phyloP scores from a whole-genome alignment of 1,140 invertebrate genomes.

The Meloidogyne hapla region DNA sequence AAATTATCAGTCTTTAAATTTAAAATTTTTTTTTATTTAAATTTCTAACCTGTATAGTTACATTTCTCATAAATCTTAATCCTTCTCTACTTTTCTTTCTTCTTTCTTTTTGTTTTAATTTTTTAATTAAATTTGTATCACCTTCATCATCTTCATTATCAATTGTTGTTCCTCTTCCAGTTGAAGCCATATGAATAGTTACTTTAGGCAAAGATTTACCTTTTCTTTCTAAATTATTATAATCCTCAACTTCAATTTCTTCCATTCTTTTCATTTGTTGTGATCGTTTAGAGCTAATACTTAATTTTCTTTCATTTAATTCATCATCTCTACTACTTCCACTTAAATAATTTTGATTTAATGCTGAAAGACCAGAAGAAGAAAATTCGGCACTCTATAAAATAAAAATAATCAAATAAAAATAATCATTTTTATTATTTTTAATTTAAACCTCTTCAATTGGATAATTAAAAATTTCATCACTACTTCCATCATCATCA shows the following conservation, averaged over 20 bases:
- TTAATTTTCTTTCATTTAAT: constrained; percentile 14
- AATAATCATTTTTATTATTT: no score
- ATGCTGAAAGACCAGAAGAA: constrained; percentile 19
- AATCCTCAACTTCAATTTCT: constrained; percentile 13
- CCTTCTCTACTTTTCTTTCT: constrained; percentile 13
- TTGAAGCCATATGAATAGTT: constrained; percentile 27
- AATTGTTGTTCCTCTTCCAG: constrained; percentile 2
- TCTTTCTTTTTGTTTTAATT: not conserved
- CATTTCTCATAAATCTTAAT: constrained; percentile 23
- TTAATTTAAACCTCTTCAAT: not conserved
- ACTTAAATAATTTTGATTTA: constrained; percentile 9
- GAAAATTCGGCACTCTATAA: not conserved
- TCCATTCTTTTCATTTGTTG: constrained; percentile 27
- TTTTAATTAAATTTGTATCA: not conserved
- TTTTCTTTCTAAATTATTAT: not conserved
- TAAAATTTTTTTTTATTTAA: not conserved
- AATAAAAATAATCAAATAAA: not conserved
- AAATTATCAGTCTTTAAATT: not conserved
- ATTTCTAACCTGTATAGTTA: constrained; percentile 14
- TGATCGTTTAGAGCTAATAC: constrained; percentile 27
- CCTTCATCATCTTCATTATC: constrained; percentile 11
- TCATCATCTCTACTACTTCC: constrained; percentile 25
- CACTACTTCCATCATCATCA: constrained; percentile 28
- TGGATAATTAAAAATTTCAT: not conserved
- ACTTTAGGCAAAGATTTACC: constrained; percentile 6